Base-by-base conservation (phyloP, 2,797 vertebrate species). In the Aeoliscus strigatus region DNA sequence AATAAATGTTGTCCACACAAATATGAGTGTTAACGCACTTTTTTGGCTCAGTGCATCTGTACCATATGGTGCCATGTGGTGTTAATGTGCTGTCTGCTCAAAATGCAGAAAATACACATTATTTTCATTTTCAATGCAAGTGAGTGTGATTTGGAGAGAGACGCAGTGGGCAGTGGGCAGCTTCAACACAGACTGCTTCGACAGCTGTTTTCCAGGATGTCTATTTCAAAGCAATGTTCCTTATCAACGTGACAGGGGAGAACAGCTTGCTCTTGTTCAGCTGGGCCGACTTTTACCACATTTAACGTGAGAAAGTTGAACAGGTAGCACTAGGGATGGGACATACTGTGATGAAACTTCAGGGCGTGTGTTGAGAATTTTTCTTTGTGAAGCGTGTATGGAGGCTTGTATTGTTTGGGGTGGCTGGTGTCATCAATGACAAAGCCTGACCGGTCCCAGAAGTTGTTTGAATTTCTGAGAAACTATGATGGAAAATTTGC, bases 1-100 rank as follows among this genome's bases (percentile, higher is more conserved):
- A 60, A 55, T 66, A 51, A 56, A 73, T 52, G 43, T 34, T 55
- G 51, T 66, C 43, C 43, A 45, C 31, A 29, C 49, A 66, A 67
- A 70, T 68, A 70, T 66, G 64, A 66, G 37, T 65, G 61, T 77
- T 79, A 70, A 66, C 70, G 51, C 16, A 9, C 33, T 53, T 57
- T 44, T 60, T 66, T 69, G 74, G 64, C 70, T 68, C 57, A 17
- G 41, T 38, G 49, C 6, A 0, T 47, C 27, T n/a, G n/a, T 6
- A 45, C 41, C 81, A 88, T 83, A 83, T 85, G 81, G 82, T 75
- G 75, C 79, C 81, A 80, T 83, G 75, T 82, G 77, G 60, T 81
- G 62, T 72, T 81, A 72, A 59, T 52, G 60, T 71, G 41, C 65
- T 60, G 32, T 48, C 75, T 80, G 69, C 63, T 84, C 70, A 64